These are phyloP conservation scores for Hylomyscus alleni DNA, from an alignment of 2,797 vertebrate genomes.

Conservation along the genomic window DNA sequence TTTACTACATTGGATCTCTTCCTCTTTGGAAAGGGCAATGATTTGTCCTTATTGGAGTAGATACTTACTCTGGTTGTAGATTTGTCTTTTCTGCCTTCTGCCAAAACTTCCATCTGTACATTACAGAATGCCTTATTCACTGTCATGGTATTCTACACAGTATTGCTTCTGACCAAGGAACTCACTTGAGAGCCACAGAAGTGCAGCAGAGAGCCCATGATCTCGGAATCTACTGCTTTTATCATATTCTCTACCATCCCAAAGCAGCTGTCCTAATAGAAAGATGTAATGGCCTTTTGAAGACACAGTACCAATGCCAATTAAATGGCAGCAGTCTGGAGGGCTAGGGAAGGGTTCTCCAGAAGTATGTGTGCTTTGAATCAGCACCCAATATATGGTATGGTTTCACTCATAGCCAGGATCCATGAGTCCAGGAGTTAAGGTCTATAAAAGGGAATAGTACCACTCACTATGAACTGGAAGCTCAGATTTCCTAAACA, in stretches of 20 bases:
- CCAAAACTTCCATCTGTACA: not conserved
- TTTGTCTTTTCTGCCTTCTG: not conserved
- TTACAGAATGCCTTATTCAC: no score
- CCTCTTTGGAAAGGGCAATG: not conserved
- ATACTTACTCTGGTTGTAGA: not conserved
- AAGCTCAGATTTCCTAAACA: no score
- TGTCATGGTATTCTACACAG: no score
- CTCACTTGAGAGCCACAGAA: not conserved
- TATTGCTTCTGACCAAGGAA: not conserved
- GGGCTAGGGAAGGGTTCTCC: not conserved
- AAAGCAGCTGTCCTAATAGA: not conserved
- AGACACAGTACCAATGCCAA: not conserved
- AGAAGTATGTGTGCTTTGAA: not conserved
- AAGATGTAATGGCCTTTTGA: not conserved
- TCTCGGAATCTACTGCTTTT: not conserved
- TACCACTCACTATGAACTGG: not conserved
- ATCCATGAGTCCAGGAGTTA: not conserved
- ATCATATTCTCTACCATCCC: not conserved
- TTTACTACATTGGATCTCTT: not conserved
- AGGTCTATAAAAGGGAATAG: not conserved
- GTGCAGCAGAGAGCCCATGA: not conserved
- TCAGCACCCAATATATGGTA: not conserved
- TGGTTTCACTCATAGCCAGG: not conserved
- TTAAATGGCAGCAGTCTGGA: not conserved
- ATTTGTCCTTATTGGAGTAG: not conserved